These are phyloP conservation scores for Nicator chloris DNA, from an alignment of 2,113 vertebrate species.

Conservation along the genomic window DNA sequence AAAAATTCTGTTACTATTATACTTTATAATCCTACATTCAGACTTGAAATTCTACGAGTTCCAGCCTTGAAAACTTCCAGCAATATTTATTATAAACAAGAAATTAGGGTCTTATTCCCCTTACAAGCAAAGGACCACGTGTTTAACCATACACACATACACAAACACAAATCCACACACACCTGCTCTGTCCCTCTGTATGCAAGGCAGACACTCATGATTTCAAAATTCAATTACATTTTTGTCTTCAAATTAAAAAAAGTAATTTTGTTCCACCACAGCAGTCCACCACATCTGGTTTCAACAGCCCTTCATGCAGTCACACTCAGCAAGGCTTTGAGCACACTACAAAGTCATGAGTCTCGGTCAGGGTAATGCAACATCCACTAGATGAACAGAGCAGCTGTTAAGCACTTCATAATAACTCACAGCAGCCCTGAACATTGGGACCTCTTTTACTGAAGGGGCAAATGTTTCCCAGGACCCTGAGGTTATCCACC, in stretches of 20 bases:
- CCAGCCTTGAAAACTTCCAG: not conserved
- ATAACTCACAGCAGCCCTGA: constrained; percentile 22
- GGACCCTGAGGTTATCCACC: constrained; percentile 52
- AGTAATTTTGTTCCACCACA: not conserved
- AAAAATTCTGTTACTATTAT: not conserved
- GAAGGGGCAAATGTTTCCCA: constrained; percentile 30
- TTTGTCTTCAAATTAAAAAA: not conserved
- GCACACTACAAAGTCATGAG: not conserved
- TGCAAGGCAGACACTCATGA: not conserved
- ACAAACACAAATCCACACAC: not conserved
- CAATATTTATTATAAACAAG: not conserved
- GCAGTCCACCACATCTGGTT: constrained; percentile 28
- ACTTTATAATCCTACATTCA: not conserved
- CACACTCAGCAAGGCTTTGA: constrained; percentile 7
- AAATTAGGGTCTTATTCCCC: not conserved
- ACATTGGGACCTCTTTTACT: not conserved
- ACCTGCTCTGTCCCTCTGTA: not conserved
- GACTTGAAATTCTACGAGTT: not conserved
- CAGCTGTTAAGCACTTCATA: not conserved
- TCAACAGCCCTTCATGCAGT: not conserved
- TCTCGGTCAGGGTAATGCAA: not conserved
- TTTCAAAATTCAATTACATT: not conserved
- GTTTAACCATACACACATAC: not conserved
- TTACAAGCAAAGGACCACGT: not conserved
- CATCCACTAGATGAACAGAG: constrained; percentile 14